Evolutionary conservation across 1,140 invertebrate species (phyloP).

Genomic region (Penaeus indicus): DNA sequence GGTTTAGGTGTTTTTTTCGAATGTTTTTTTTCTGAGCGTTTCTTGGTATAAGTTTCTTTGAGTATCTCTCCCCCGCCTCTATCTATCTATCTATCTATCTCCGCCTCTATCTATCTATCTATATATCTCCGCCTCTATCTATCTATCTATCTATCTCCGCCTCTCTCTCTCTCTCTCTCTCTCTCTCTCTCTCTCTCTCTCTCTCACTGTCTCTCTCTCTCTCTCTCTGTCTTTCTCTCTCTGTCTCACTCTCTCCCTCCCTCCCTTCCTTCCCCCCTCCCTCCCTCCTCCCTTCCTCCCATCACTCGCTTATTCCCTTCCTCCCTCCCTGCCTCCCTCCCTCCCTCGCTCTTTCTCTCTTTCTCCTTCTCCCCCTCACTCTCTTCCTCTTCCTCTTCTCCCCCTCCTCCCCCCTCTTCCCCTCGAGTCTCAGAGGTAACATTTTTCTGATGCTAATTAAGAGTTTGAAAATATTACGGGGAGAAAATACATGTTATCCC

Average conservation of each 20-base stretch:
- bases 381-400: too few species aligned
- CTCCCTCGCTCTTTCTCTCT: background rate
- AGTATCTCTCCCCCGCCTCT: background rate
- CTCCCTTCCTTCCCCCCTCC: background rate
- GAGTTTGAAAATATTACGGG: too few species aligned
- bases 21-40: too few species aligned
- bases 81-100: background rate
- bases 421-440: too few species aligned
- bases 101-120: background rate
- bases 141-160: background rate
- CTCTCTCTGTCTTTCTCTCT: conserved; percentile 23
- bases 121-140: background rate
- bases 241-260: background rate
- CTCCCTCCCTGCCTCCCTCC: background rate
- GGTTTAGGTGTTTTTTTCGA: too few species aligned
- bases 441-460: too few species aligned
- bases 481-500: too few species aligned
- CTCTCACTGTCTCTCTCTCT: conserved; percentile 26
- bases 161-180: background rate
- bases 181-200: conserved; percentile 10
- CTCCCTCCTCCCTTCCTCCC: background rate
- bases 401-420: too few species aligned
- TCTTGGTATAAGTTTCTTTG: too few species aligned
- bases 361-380: too few species aligned
- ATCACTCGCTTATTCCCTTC: too few species aligned